Evolutionary conservation across 2,797 vertebrate genomes (phyloP).

Genomic region (Onychomys leucogaster): DNA sequence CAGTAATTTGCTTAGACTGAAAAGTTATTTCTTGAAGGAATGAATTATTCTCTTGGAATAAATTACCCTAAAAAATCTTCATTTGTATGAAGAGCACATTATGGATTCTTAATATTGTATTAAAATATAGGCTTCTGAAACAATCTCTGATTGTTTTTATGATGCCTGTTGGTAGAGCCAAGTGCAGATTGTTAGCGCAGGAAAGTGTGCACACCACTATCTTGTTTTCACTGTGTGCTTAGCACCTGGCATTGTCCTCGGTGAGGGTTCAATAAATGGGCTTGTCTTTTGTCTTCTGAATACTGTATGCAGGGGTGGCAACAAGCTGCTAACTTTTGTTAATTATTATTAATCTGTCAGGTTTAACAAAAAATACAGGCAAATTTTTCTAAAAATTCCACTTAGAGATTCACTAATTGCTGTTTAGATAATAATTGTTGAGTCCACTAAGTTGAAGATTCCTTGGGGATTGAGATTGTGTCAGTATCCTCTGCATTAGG

Average conservation of each 20-base stretch:
- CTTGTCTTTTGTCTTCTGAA: constrained; percentile 74
- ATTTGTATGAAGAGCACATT: constrained; percentile 54
- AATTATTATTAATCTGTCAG: constrained; percentile 69
- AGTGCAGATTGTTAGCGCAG: background rate
- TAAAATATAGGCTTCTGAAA: constrained; percentile 22
- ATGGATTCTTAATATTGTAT: background rate
- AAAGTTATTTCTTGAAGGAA: constrained; percentile 9
- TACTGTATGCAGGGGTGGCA: constrained; percentile 77
- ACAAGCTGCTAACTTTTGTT: constrained; percentile 67
- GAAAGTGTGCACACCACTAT: background rate
- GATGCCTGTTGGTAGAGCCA: background rate
- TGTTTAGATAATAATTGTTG: constrained; percentile 55
- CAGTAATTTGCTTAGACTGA: constrained; percentile 53
- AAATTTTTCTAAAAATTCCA: constrained; percentile 62
- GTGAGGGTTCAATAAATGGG: constrained; percentile 68
- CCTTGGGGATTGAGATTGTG: background rate
- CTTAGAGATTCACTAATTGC: constrained; percentile 46
- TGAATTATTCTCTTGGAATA: background rate
- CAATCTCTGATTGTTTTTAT: background rate
- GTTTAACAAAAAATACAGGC: constrained; percentile 68
- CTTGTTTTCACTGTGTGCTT: background rate
- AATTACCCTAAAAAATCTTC: constrained; percentile 7
- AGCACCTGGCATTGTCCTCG: constrained; percentile 59
- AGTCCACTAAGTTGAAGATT: constrained; percentile 37
- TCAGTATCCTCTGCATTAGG: constrained; percentile 27